A percentile compares a stretch with the other conserved stretches of the same genome.
Evolutionary conservation across 2,113 vertebrate species (phyloP).

Genomic region (Alectura lathami): DNA sequence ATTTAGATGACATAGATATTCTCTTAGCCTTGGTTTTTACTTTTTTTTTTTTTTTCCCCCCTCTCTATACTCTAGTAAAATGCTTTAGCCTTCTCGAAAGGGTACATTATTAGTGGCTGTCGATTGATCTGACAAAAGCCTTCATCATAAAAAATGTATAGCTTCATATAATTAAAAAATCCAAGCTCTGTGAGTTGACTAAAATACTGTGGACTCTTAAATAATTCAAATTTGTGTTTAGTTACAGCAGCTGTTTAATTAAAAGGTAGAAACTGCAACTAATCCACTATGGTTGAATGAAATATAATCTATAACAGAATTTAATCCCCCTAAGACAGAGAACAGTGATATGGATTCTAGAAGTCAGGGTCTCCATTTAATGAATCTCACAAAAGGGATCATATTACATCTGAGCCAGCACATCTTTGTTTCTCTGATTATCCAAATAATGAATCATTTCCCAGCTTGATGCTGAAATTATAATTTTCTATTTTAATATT

Average conservation of each 20-base stretch:
- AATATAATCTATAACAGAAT: slow-evolving; percentile 74
- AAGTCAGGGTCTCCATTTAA: slow-evolving; percentile 70
- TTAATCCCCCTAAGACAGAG: slow-evolving; percentile 72
- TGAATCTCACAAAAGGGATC: slow-evolving; percentile 71
- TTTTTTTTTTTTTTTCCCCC: slow-evolving; percentile 61
- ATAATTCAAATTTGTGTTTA: slow-evolving; percentile 83
- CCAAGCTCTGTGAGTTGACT: slow-evolving; percentile 65
- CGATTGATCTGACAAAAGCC: slow-evolving; percentile 69
- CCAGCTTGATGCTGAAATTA: slow-evolving; percentile 48
- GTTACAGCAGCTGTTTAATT: slow-evolving; percentile 82
- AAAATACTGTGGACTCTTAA: slow-evolving; percentile 77
- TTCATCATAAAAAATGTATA: slow-evolving; percentile 80
- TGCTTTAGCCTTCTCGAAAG: slow-evolving; percentile 58
- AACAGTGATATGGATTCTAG: slow-evolving; percentile 69
- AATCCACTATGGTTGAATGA: slow-evolving; percentile 80
- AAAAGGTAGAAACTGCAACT: slow-evolving; percentile 85
- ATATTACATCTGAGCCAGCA: slow-evolving; percentile 52
- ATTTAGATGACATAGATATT: background rate
- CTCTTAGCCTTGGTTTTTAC: slow-evolving; percentile 47
- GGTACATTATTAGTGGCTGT: slow-evolving; percentile 63
- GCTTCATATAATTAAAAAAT: slow-evolving; percentile 78
- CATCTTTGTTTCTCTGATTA: slow-evolving; percentile 64
- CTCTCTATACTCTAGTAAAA: slow-evolving; percentile 59
- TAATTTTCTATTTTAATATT: slow-evolving; percentile 60
- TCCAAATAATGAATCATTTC: slow-evolving; percentile 64